A percentile compares a stretch with the other conserved stretches of the same genome.
Evolutionary conservation across 2,888 invertebrate species (phyloP).

Genomic region (Lithodes maja): DNA sequence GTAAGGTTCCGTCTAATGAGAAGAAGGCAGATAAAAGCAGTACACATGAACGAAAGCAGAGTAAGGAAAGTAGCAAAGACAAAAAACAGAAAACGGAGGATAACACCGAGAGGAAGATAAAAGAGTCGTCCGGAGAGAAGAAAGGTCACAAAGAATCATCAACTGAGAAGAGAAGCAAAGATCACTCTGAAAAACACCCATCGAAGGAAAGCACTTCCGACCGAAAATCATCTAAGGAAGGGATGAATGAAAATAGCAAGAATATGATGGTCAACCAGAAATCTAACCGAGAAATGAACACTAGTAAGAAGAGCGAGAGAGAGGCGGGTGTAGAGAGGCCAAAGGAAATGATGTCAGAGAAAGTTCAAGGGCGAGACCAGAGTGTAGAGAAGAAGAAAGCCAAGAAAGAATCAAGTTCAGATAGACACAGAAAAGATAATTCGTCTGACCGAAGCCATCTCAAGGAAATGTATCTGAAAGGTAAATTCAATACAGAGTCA

Average conservation of each 20-base stretch:
- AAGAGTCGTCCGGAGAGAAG: slow-evolving; percentile 18
- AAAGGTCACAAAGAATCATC: slow-evolving; percentile 2
- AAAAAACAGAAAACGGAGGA: slow-evolving; percentile 34
- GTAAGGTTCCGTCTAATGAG: slow-evolving; percentile 17
- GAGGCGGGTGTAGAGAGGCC: slow-evolving; percentile 13
- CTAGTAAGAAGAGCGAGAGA: slow-evolving; percentile 30
- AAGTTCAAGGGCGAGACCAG: slow-evolving; percentile 9
- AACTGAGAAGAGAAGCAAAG: slow-evolving; percentile 4
- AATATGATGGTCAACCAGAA: slow-evolving; percentile 4
- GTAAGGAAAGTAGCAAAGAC: slow-evolving; percentile 10
- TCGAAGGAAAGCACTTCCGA: neutral
- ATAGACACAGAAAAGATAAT: slow-evolving; percentile 24
- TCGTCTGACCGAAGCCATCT: neutral
- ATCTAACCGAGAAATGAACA: neutral
- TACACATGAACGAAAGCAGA: slow-evolving; percentile 7
- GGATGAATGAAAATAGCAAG: neutral
- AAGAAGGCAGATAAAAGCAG: slow-evolving; percentile 5
- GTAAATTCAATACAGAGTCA: slow-evolving; percentile 12
- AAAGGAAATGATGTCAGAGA: neutral
- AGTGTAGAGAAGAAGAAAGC: slow-evolving; percentile 33
- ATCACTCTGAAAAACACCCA: neutral
- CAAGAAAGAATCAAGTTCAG: slow-evolving; percentile 15
- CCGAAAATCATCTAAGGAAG: slow-evolving; percentile 15
- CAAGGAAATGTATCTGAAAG: slow-evolving; percentile 10
- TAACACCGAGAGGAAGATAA: slow-evolving; percentile 5